Percentiles rank a stretch among this genome's conserved stretches.
Conservation (phyloP, 2,797 vertebrate genomes). For the Eremophila alpestris region DNA sequence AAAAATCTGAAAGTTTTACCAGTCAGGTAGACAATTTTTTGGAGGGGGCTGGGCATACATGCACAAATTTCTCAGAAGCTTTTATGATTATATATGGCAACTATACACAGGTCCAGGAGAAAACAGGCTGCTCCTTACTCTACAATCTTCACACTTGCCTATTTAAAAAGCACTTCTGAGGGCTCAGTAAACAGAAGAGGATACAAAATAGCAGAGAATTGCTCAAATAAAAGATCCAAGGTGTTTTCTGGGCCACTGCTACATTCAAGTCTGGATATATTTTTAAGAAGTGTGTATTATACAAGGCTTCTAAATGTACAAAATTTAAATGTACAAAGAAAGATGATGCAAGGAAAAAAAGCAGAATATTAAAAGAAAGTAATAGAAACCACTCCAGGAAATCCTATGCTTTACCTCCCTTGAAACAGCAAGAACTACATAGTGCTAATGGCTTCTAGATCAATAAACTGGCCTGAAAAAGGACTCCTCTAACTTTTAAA, state of each 20-base stretch:
- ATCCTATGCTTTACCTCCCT: background rate
- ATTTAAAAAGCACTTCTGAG: background rate
- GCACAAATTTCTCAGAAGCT: background rate
- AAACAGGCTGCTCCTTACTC: background rate
- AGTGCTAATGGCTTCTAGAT: background rate
- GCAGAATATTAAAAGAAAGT: background rate
- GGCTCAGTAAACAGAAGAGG: background rate
- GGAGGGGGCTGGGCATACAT: rapidly evolving
- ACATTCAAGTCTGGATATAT: background rate
- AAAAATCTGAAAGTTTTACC: background rate
- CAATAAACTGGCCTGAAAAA: background rate
- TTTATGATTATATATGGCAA: background rate
- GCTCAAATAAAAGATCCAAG: background rate
- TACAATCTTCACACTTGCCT: background rate
- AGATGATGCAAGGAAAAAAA: background rate
- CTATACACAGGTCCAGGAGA: background rate
- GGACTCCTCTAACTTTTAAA: background rate
- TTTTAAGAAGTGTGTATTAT: background rate
- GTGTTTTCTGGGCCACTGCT: background rate
- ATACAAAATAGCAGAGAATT: background rate
- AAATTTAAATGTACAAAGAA: background rate
- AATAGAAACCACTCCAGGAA: background rate
- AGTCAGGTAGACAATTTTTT: background rate
- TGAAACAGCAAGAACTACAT: background rate
- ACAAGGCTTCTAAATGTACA: background rate